Evolutionary conservation across 2,888 invertebrate genomes (phyloP), one percentile per base, ranked within the genome.

Genomic region (Machimus atricapillus): DNA sequence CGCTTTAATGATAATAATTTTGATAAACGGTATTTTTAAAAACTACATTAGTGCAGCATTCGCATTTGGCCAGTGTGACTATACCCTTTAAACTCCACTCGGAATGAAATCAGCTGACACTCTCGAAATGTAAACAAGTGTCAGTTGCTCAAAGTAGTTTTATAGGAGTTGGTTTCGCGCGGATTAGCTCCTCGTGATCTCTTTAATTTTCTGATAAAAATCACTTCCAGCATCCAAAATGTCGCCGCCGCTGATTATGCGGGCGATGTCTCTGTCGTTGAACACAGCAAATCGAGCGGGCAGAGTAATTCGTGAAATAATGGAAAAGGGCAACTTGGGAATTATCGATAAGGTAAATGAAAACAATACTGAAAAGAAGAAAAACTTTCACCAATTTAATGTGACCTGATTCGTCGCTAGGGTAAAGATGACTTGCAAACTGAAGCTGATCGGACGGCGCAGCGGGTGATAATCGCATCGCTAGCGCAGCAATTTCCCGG

Each of bases 391-490:
- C 14, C 6, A n/a, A 34, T 23, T 56, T 34, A 56, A 56, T 56
- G 1, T 43, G 9, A 31, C 23, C 43, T 31, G 16, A 7, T 52
- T 16, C 90, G 91, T 16, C 90, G 91, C 85, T 90, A 96, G 95
- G 98, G 97, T 27, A 96, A 96, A 91, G 97, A 98, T 94, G 99
- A 99, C 93, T 94, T 97, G 74, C 99, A 99, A 94, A 99, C 99
- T 5, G 98, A 98, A 93, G 99, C 99, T 7, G 99, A 99, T 92
- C 95, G 99, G 89, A 96, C 97, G 40, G 98, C 98, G 0, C 99
- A 99, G 92, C 94, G 95, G 89, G 98, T 98, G 91, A 99, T 99
- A 88, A 95, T 98, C 88, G 96, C 97, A 34, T 98, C 98, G 1
- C 93, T 99, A 5, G 93, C 95, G 52, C 94, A 94, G 88, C 96